Evolutionary conservation across 1,140 invertebrate genomes (phyloP), one percentile per base, ranked within the genome.

Genomic region (Holotrichia oblita): DNA sequence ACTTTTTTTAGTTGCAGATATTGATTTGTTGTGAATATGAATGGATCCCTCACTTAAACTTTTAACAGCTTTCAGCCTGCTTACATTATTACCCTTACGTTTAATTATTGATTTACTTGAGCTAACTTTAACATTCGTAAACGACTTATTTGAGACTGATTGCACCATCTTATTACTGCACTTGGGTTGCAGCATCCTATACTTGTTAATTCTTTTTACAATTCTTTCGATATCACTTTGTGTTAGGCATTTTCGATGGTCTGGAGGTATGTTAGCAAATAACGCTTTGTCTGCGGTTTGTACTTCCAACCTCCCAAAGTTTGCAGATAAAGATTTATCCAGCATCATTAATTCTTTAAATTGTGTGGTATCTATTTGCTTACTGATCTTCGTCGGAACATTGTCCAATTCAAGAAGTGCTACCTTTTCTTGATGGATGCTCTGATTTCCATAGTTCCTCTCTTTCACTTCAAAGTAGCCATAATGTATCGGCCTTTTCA

Each of bases 381-480:
- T 74, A 7, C 41, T 74, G 6, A 74, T 74, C 20, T 74, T 74
- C 7, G 40, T 74, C 10, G 73, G 73, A n/a, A 74, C n/a, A 17
- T 74, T 74, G 40, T 74, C 73, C 14, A 74, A n/a, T 27, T 74
- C 73, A 3, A 42, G 27, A n/a, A 74, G 41, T 3, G 73, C n/a
- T 9, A 42, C 22, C 41, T 10, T 74, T 17, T 42, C 40, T 7
- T 41, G 40, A 10, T 74, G 27, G 8, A 4, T 0, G 6, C 22
- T 27, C 20, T 24, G 14, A 64, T 1, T 48, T 48, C 2, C 14
- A 24, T 69, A 69, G 22, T 22, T 22, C 14, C 61, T 69, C 22
- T 69, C 61, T 69, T 69, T 69, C 22, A 69, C 61, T 69, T 69
- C 61, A 27, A 69, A 69, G 22, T 69, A 69, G 4, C 61, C 61